Base-by-base conservation (phyloP, 1,140 invertebrate species). In the Oncopodura yosiiana region DNA sequence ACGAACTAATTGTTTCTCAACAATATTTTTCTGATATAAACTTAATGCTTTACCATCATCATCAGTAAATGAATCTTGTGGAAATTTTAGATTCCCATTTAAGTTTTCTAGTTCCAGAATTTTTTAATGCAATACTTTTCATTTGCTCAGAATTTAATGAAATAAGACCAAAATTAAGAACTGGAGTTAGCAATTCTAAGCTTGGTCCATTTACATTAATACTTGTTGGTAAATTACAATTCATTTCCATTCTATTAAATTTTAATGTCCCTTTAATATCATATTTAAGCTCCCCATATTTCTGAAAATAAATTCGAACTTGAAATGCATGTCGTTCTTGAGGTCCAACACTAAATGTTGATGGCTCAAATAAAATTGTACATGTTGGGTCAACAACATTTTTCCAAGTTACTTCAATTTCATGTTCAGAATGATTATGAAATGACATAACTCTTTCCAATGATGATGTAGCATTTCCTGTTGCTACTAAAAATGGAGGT, bases 161-260 rank as follows among this genome's bases (percentile, higher is more conserved):
- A 18, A 58, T 9, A 6, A 58, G 14, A 1, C 56, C 56, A 53
- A 53, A 58, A 11, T 53, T 34, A 14, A 58, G 21, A 1, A 52
- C 14, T 27, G 56, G 56, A 23, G 50, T 58, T 11, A 58, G 26
- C 2, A 50, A 18, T 24, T 49, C 23, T 16, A 58, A 3, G 14
- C 16, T 23, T 16, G 50, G 38, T 8, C 49, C 49, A 12, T 9
- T 26, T 3, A 37, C 32, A 4, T 9, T 30, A 9, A 54, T 34
- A 2, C 36, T 23, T 16, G 46, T 5, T 9, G 45, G 18, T 11
- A 58, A 8, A 5, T 1, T 14, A 19, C 49, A 58, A 11, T 43
- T 36, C 26, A 53, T 11, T 0, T 14, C 23, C 11, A 50, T 26
- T 18, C 42, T 53, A 16, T 44, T 50, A 6, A 58, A 19, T 21